Percentiles rank a stretch among this genome's conserved stretches.
These are phyloP conservation scores for Ciconia stormi DNA, from an alignment of 2,113 vertebrate species.

Conservation along the genomic window DNA sequence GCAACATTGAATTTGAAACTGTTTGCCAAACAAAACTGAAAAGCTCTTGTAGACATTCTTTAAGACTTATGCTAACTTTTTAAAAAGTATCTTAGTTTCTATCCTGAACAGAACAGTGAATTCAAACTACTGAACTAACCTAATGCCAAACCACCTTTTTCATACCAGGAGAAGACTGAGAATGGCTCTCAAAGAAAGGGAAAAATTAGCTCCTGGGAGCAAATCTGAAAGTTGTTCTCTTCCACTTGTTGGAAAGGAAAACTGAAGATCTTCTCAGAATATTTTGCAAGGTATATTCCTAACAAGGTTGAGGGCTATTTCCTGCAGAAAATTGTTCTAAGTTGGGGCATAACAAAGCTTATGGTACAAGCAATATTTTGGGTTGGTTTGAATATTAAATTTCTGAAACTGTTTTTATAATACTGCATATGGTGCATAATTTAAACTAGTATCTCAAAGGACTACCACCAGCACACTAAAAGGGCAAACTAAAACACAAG, in stretches of 20 bases:
- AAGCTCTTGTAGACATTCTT: not conserved
- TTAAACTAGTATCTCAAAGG: not conserved
- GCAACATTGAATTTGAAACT: not conserved
- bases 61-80: not conserved
- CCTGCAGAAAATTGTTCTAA: not conserved
- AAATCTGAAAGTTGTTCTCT: not conserved
- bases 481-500: not conserved
- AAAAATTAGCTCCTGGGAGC: not conserved
- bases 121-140: not conserved
- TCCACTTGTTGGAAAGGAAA: not conserved
- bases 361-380: not conserved
- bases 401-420: not conserved
- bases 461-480: not conserved
- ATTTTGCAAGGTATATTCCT: not conserved
- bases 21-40: not conserved
- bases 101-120: not conserved
- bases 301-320: not conserved
- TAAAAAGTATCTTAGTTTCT: not conserved
- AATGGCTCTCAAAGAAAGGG: not conserved
- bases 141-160: not conserved
- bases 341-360: not conserved
- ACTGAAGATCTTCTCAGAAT: not conserved
- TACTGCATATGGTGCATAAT: not conserved
- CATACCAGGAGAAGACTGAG: not conserved
- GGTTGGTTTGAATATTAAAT: not conserved